Percentiles rank a stretch among this genome's conserved stretches.
These are phyloP conservation scores for Vanessa cardui DNA, from an alignment of 2,888 invertebrate species.

Conservation along the genomic window DNA sequence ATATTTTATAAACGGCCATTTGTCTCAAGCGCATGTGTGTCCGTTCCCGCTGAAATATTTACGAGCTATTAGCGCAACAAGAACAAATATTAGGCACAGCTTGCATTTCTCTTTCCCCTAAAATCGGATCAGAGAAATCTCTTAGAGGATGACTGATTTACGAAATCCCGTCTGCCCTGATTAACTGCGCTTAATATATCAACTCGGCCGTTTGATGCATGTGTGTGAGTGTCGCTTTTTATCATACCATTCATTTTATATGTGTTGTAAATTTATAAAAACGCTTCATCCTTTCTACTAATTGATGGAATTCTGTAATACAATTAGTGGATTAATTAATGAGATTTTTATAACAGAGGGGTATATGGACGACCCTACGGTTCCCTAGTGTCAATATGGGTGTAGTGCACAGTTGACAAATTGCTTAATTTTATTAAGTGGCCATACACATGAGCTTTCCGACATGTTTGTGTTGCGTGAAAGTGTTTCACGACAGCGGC, in stretches of 20 bases:
- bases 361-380: constrained; percentile 34
- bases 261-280: constrained; percentile 20
- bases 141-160: constrained; percentile 73
- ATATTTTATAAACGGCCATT: constrained; percentile 76
- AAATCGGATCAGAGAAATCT: constrained; percentile 57
- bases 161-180: constrained; percentile 34
- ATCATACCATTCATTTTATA: constrained; percentile 10
- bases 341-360: constrained; percentile 42
- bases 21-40: constrained; percentile 71
- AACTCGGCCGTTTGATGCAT: constrained; percentile 40
- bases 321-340: constrained; percentile 26
- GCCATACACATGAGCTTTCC: constrained; percentile 57
- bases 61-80: constrained; percentile 78
- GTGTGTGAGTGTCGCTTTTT: constrained; percentile 10
- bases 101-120: constrained; percentile 49
- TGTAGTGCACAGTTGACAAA: constrained; percentile 69
- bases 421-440: constrained; percentile 81
- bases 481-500: constrained; percentile 47
- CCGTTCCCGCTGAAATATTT: constrained; percentile 76
- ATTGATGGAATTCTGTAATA: constrained; percentile 17
- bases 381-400: constrained; percentile 68
- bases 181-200: constrained; percentile 38
- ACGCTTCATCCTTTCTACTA: constrained; percentile 7
- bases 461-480: constrained; percentile 58
- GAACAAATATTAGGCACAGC: constrained; percentile 58